Evolutionary conservation across 2,113 vertebrate genomes (phyloP), one percentile per base, ranked within the genome.

Genomic region (Castor canadensis): DNA sequence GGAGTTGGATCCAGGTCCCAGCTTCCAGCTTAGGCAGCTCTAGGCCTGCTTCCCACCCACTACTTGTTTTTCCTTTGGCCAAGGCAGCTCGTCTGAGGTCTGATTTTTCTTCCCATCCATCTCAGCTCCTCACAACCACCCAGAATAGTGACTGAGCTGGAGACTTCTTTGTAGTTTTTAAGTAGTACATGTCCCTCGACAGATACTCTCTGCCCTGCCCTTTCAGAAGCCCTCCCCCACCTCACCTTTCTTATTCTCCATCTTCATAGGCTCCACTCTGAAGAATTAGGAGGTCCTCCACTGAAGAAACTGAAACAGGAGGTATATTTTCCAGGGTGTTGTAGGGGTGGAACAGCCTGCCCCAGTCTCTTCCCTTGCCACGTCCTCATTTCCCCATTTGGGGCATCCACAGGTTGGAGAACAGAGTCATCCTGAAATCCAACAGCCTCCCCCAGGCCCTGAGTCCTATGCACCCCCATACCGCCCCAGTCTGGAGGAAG

Each of bases 251-350:
- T 69, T 91, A 32, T 32, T 79, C 22, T 81, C 13, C 10, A 1
- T 92, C 92, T 91, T 52, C 10, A 4, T 96, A 99, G 99, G 97
- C 97, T 99, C 7, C 99, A 98, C 69, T 58, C 98, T 10, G 98
- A 99, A 85, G 98, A 98, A 58, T 24, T 97, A 15, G 98, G 97
- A 72, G 98, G 97, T 6, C 83, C 97, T 0, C 96, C 81, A 9
- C 97, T 98, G 75, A 99, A 99, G 98, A 99, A 99, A 95, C 98
- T 99, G 66, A 99, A 99, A 97, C 99, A 99, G 45, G 99, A 99
- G 98, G 99, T 99, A 95, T 97, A 98, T 97, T 54, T 43, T 38
- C 35, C 0, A 71, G 66, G 30, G 17, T n/a, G 2, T 30, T 24
- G 4, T 16, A 22, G 32, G 28, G 11, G 16, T 35, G 72, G 58